Percentiles rank a stretch among this genome's conserved stretches.
These are phyloP conservation scores for Scaeva pyrastri DNA, from an alignment of 2,888 invertebrate genomes.

Conservation along the genomic window DNA sequence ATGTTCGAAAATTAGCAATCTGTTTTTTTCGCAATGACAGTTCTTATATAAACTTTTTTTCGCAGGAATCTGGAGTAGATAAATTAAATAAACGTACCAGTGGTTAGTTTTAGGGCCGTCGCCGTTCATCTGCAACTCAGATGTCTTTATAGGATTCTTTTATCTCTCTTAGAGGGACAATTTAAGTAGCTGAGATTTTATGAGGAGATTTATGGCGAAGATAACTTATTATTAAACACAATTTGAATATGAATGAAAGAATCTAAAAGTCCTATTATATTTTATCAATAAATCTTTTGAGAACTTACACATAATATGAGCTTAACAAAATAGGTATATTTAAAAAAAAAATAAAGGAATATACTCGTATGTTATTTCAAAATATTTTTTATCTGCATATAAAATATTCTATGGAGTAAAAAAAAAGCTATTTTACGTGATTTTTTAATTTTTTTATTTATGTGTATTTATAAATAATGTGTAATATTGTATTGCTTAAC, in stretches of 20 bases:
- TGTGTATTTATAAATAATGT: slow-evolving; percentile 64
- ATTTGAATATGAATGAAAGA: background rate
- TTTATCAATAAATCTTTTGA: background rate
- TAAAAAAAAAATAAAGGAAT: background rate
- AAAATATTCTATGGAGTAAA: slow-evolving; percentile 23
- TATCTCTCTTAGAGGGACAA: too few relatives aligned
- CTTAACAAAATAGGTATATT: slow-evolving; percentile 32
- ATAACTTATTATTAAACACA: background rate
- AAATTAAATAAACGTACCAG: too few relatives aligned
- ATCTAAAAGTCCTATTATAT: background rate
- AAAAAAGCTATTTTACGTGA: slow-evolving; percentile 62
- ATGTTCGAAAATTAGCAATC: slow-evolving; percentile 52
- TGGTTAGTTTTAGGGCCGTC: too few relatives aligned
- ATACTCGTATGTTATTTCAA: too few relatives aligned
- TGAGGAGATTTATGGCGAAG: too few relatives aligned
- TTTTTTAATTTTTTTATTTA: slow-evolving; percentile 50
- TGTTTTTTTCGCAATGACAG: background rate
- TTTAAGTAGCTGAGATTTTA: too few relatives aligned
- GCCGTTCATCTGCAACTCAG: too few relatives aligned
- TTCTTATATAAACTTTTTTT: background rate
- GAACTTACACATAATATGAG: slow-evolving; percentile 40
- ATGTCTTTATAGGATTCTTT: too few relatives aligned
- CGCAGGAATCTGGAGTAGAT: too few relatives aligned
- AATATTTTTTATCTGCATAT: background rate
- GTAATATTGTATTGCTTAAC: slow-evolving; percentile 69